Conservation (phyloP, 1,140 invertebrate genomes). For the Lineus longissimus region DNA sequence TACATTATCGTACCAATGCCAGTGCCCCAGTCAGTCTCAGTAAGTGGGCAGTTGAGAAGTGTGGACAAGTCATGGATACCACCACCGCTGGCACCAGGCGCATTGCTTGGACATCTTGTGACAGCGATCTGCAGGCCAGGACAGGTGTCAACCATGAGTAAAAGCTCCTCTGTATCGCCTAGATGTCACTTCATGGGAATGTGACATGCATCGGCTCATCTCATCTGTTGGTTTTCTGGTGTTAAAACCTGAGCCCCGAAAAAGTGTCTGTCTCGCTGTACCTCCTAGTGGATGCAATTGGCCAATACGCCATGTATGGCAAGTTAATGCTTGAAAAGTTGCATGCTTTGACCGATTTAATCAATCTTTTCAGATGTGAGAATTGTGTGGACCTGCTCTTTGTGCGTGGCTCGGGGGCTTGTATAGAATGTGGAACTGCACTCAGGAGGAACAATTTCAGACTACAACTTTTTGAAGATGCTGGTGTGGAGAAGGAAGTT, state of each 20-base stretch:
- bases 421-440: constrained; percentile 85
- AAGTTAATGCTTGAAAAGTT: not conserved
- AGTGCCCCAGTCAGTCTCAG: too few species aligned
- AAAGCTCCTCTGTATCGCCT: too few species aligned
- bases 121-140: too few species aligned
- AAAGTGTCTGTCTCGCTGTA: not conserved
- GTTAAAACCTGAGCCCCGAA: not conserved
- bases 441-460: constrained; percentile 86
- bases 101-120: too few species aligned
- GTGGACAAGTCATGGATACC: too few species aligned
- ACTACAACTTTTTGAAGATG: constrained; percentile 93
- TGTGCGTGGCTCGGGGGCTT: constrained; percentile 86
- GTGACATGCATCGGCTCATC: not conserved
- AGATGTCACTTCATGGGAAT: too few species aligned
- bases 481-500: constrained; percentile 94
- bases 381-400: constrained; percentile 94
- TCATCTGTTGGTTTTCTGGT: not conserved
- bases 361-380: constrained; percentile 64
- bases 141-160: too few species aligned
- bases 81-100: too few species aligned
- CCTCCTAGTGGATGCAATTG: not conserved
- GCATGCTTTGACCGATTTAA: not conserved
- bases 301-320: not conserved
- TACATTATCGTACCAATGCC: too few species aligned
- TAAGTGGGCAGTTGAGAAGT: too few species aligned